Evolutionary conservation across 2,113 vertebrate species (phyloP).

Genomic region (Mugil cephalus): DNA sequence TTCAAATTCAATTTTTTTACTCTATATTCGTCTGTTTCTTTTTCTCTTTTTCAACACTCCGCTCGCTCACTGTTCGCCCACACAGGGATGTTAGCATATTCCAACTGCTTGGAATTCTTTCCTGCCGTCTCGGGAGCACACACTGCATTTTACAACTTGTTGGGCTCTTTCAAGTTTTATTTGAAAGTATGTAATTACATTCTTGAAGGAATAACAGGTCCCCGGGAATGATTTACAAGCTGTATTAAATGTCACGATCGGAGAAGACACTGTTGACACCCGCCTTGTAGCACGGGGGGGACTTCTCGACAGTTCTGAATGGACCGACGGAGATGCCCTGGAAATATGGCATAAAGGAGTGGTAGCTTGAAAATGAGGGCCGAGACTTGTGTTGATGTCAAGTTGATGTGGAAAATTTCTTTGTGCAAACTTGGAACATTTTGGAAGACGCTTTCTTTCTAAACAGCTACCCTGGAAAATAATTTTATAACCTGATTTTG

Average conservation of each 20-base stretch:
- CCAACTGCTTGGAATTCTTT: conserved; percentile 98
- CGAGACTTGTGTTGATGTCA: conserved; percentile 12
- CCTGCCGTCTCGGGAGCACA: conserved; percentile 92
- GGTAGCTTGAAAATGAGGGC: conserved; percentile 26
- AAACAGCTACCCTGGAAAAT: conserved; percentile 25
- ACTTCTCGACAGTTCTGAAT: conserved; percentile 62
- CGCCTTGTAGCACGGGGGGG: conserved; percentile 36
- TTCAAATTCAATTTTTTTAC: too few species aligned
- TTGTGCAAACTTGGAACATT: conserved; percentile 29
- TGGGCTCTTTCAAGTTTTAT: conserved; percentile 99
- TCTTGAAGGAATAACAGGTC: conserved; percentile 98
- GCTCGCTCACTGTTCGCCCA: conserved; percentile 70
- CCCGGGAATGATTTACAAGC: conserved; percentile 92
- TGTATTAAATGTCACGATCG: conserved; percentile 96
- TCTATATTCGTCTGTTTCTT: too few species aligned
- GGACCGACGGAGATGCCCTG: conserved; percentile 48
- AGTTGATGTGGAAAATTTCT: conserved; percentile 15
- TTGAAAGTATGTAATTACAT: conserved; percentile 99
- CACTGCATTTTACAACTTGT: conserved; percentile 99
- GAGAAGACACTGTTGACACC: conserved; percentile 92
- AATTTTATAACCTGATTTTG: conserved; percentile 33
- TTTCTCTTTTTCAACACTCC: conserved; percentile 21
- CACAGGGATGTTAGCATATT: conserved; percentile 97
- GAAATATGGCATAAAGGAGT: conserved; percentile 46
- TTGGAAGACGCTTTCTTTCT: conserved; percentile 8